phyloP scores from a whole-genome alignment of 2,797 vertebrate genomes.

The Otus scops region DNA sequence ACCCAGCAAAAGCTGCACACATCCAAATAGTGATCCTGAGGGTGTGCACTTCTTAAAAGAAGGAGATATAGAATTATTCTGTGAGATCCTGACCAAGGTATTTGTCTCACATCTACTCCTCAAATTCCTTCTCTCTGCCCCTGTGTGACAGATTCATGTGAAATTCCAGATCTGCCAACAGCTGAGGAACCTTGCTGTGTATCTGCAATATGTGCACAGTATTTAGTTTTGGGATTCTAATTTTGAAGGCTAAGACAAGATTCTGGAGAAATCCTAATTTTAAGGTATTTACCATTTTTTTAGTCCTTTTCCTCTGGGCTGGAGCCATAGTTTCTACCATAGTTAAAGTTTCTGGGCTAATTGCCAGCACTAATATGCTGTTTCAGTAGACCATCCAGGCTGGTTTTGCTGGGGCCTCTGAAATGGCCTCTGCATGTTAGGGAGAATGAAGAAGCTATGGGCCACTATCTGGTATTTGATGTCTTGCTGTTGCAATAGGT shows the following conservation, averaged over 20 bases:
- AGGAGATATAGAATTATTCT: neutral
- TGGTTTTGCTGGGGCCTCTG: neutral
- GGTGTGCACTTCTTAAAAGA: neutral
- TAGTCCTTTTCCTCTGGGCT: neutral
- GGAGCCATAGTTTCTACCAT: neutral
- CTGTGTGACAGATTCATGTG: neutral
- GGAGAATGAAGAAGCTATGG: neutral
- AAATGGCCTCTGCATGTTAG: neutral
- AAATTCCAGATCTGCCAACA: neutral
- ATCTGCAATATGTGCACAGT: neutral
- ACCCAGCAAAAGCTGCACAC: neutral
- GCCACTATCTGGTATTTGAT: neutral
- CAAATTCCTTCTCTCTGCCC: neutral
- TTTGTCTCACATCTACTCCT: neutral
- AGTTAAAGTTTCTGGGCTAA: neutral
- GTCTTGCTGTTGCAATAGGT: neutral
- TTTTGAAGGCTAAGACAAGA: neutral
- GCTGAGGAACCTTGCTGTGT: neutral
- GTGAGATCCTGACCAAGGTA: neutral
- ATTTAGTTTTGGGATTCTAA: neutral
- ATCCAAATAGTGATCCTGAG: neutral
- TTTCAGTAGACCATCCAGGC: neutral
- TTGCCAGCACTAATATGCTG: neutral
- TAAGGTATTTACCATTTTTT: neutral
- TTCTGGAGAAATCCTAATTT: neutral